A percentile compares a stretch with the other conserved stretches of the same genome.
phyloP scores from a whole-genome alignment of 2,113 vertebrate genomes.

The Columba janthina region DNA sequence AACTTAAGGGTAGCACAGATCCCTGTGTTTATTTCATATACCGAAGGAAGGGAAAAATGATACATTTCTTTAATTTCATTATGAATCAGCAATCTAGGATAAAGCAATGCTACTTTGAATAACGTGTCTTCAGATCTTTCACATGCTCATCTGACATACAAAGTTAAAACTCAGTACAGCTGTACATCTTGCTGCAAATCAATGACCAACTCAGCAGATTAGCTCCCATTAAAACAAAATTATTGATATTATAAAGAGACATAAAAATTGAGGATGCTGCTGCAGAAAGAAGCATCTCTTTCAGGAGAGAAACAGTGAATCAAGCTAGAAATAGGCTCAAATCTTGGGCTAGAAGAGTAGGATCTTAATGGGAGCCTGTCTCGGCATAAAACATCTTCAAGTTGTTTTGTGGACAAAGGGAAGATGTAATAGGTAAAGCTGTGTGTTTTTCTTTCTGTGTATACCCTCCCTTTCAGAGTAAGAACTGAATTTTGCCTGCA shows the following conservation, averaged over 20 bases:
- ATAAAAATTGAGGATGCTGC: not conserved
- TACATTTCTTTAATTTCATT: not conserved
- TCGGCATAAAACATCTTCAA: not conserved
- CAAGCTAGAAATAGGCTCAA: not conserved
- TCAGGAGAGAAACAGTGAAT: not conserved
- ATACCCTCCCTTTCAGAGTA: not conserved
- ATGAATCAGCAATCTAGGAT: not conserved
- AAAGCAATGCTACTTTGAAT: not conserved
- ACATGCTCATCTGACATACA: not conserved
- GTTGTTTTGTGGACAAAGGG: not conserved
- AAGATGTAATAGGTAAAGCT: not conserved
- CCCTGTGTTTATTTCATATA: not conserved
- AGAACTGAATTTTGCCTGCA: not conserved
- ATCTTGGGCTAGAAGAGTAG: not conserved
- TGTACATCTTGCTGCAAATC: not conserved
- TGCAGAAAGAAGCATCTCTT: not conserved
- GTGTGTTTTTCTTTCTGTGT: not conserved
- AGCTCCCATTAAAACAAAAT: not conserved
- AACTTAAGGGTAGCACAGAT: not conserved
- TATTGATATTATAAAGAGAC: not conserved
- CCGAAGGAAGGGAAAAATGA: not conserved
- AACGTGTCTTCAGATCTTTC: not conserved
- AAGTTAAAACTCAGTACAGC: not conserved
- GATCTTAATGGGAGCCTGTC: not conserved
- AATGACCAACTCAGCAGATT: not conserved